Evolutionary conservation across 2,888 invertebrate species (phyloP), one percentile per base, ranked within the genome.

Genomic region (Andrena camellia): DNA sequence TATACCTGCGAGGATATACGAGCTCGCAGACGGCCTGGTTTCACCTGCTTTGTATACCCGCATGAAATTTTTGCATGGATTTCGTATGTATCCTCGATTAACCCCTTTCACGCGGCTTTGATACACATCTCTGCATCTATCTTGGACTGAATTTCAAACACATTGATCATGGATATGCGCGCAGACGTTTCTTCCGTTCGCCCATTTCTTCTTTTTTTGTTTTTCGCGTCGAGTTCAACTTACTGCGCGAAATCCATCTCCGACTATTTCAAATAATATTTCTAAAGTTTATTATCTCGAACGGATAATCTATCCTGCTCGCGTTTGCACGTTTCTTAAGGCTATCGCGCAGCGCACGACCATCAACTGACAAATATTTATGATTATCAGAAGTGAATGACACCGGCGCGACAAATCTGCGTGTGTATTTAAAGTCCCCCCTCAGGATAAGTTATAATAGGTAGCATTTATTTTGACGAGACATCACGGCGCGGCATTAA

Each of bases 1-100:
- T 69, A 77, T 71, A 77, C 74, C 79, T 79, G 66, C 29, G 60
- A 71, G 72, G 71, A 83, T 86, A 73, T 83, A 86, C 52, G 74
- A 76, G 72, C 70, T 70, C 68, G 50, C 52, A 60, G 63, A 60
- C 70, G 78, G 71, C 81, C 69, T 74, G 83, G 63, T 82, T 82
- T 81, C 62, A 60, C 64, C 59, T 70, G 42, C 31, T 70, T 63
- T 52, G 42, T 70, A 70, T 35, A 62, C 48, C 33, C 62, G 62
- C 23, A 33, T 79, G 60, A 50, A 67, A 71, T 79, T 62, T 79
- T 81, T 63, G 10, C 48, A 71, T 13, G 66, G 70, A 80, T 78
- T 71, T 79, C 54, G 20, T 68, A 80, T 66, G 59, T 78, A 78
- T 67, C 71, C 67, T 63, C 80, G 79, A 81, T 79, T 79, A 72